phyloP scores from a whole-genome alignment of 2,113 vertebrate species.

The Entomyzon cyanotis region DNA sequence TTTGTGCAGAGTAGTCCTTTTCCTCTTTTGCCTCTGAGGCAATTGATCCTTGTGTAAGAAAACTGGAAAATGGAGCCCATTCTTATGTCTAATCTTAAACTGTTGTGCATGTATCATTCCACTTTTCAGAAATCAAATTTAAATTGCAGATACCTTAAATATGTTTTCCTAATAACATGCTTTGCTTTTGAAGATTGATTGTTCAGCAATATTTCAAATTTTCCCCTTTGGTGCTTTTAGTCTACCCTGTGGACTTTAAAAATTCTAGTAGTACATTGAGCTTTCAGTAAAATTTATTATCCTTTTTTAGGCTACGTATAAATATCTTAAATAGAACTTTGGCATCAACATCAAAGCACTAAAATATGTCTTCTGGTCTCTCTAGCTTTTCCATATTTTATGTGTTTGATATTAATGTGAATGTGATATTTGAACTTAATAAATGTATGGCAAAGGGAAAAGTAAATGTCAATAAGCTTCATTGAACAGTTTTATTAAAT shows the following conservation, averaged over 20 bases:
- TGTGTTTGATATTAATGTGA: constrained; percentile 75
- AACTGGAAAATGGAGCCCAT: neutral
- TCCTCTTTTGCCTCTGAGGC: neutral
- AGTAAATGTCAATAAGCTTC: constrained; percentile 72
- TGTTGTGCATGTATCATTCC: neutral
- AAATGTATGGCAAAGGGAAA: constrained; percentile 67
- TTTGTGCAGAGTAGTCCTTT: neutral
- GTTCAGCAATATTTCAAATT: constrained; percentile 66
- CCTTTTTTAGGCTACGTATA: constrained; percentile 74
- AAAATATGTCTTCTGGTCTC: constrained; percentile 75
- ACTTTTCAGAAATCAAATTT: constrained; percentile 49
- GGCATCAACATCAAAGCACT: constrained; percentile 70
- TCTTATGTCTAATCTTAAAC: constrained; percentile 10
- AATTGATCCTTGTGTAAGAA: neutral
- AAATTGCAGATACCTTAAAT: constrained; percentile 66
- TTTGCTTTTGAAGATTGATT: constrained; percentile 71
- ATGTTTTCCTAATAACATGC: constrained; percentile 59
- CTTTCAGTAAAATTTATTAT: constrained; percentile 77
- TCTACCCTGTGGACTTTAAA: constrained; percentile 63
- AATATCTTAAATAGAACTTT: constrained; percentile 79
- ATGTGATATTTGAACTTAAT: constrained; percentile 69
- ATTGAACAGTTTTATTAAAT: constrained; percentile 72
- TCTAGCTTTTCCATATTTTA: constrained; percentile 76
- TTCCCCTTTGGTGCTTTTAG: constrained; percentile 59
- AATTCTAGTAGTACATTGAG: constrained; percentile 67